Conservation (phyloP, 2,113 vertebrate species). For the Progne subis region DNA sequence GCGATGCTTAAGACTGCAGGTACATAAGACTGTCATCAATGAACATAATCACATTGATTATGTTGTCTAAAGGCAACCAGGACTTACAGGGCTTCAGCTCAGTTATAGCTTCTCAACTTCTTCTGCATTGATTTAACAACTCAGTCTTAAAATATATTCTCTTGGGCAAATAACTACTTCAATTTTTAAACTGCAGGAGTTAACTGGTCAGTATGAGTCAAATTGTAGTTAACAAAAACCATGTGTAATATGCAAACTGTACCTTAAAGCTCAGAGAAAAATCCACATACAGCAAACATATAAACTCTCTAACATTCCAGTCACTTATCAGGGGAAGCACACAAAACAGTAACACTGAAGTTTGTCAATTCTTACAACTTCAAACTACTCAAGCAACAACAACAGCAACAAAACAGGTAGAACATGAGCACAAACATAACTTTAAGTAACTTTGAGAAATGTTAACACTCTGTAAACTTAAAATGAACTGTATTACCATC, state of each 20-base stretch:
- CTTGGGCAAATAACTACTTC: slow-evolving; percentile 65
- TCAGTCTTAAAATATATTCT: slow-evolving; percentile 66
- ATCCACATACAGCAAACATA: slow-evolving; percentile 49
- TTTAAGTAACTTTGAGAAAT: not conserved
- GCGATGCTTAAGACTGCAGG: slow-evolving; percentile 29
- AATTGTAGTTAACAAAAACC: slow-evolving; percentile 9
- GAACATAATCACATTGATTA: slow-evolving; percentile 69
- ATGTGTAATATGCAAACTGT: slow-evolving; percentile 56
- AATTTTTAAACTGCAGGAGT: slow-evolving; percentile 44
- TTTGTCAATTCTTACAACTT: not conserved
- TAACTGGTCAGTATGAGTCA: slow-evolving; percentile 24
- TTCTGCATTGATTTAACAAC: slow-evolving; percentile 76
- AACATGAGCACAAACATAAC: not conserved
- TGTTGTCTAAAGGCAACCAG: slow-evolving; percentile 53
- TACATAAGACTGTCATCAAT: slow-evolving; percentile 41
- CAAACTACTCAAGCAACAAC: not conserved
- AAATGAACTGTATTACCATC: not conserved
- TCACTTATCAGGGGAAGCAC: not conserved
- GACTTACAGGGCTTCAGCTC: slow-evolving; percentile 57
- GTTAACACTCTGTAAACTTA: not conserved
- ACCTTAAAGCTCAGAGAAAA: slow-evolving; percentile 56
- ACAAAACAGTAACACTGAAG: not conserved
- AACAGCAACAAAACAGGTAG: not conserved
- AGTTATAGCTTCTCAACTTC: slow-evolving; percentile 45
- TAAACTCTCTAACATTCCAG: not conserved